Percentiles rank a stretch among this genome's conserved stretches.
phyloP scores from a whole-genome alignment of 2,797 vertebrate genomes.

The Leontopithecus rosalia region DNA sequence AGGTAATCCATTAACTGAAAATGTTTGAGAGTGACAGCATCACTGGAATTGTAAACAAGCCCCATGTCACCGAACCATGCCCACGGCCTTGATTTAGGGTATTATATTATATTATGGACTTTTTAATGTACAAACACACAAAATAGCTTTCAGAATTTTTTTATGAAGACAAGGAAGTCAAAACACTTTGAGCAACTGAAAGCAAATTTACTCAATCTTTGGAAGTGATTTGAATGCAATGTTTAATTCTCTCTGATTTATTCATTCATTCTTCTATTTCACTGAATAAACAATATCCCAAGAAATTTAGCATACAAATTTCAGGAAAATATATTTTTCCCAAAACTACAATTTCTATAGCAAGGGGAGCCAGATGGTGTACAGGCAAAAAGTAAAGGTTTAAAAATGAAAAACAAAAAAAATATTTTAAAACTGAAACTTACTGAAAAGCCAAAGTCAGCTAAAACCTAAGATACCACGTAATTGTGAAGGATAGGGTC shows the following conservation, averaged over 20 bases:
- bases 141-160: not conserved
- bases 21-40: not conserved
- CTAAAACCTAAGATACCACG: not conserved
- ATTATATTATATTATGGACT: not conserved
- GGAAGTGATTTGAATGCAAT: not conserved
- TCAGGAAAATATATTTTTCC: constrained; percentile 3
- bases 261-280: not conserved
- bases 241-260: not conserved
- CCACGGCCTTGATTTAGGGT: accelerated
- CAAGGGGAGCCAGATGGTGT: not conserved
- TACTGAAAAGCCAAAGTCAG: not conserved
- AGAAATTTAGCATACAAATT: not conserved
- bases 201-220: not conserved
- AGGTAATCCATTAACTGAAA: constrained; percentile 48
- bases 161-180: constrained; percentile 11
- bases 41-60: not conserved
- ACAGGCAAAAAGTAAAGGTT: not conserved
- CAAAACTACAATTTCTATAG: not conserved
- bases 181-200: not conserved
- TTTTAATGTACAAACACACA: not conserved
- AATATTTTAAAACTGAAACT: constrained; percentile 36
- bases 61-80: not conserved
- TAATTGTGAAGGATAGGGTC: constrained; percentile 1
- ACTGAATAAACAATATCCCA: not conserved
- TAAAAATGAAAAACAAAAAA: not conserved